Evolutionary conservation across 1,140 invertebrate species (phyloP), one percentile per base, ranked within the genome.

Genomic region (Chrysomallon squamiferum): DNA sequence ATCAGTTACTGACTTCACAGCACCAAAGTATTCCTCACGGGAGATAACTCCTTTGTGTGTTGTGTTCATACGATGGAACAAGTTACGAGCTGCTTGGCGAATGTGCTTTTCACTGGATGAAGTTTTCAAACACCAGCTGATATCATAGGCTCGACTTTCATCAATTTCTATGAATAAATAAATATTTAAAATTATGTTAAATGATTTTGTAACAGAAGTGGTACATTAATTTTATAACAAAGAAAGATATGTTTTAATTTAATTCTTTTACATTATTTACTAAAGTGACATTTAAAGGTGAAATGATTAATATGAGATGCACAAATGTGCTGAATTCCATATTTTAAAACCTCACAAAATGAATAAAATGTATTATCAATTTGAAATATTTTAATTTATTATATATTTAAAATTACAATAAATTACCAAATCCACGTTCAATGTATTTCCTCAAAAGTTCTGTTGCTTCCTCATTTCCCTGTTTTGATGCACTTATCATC

Each of bases 401-500:
- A n/a, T n/a, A n/a, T n/a, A n/a, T n/a, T n/a, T n/a, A n/a, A n/a
- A n/a, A n/a, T n/a, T n/a, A n/a, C n/a, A n/a, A n/a, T n/a, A n/a
- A n/a, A n/a, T 95, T 76, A 87, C 88, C 88, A 74, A 90, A 89
- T 32, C 93, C 92, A 32, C 89, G 90, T 29, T 90, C 88, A 43
- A 92, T 89, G 84, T 94, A 95, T 83, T 93, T 88, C 75, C 89
- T 88, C 33, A 97, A 86, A 72, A 94, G 88, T 62, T 90, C 89
- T 27, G 93, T 93, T 3, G 94, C 94, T 81, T 94, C 93, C 66
- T 91, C 88, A 80, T 95, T 93, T 2, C 94, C 94, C 83, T 95
- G 93, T 76, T 94, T 92, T 0, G 94, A 94, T 0, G 95, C 93
- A 84, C 92, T 92, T 18, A 94, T 91, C 6, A 97, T 81, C 94